A percentile compares a stretch with the other conserved stretches of the same genome.
These are phyloP conservation scores for Pongo pygmaeus DNA, from an alignment of 2,113 vertebrate genomes.

Conservation along the genomic window DNA sequence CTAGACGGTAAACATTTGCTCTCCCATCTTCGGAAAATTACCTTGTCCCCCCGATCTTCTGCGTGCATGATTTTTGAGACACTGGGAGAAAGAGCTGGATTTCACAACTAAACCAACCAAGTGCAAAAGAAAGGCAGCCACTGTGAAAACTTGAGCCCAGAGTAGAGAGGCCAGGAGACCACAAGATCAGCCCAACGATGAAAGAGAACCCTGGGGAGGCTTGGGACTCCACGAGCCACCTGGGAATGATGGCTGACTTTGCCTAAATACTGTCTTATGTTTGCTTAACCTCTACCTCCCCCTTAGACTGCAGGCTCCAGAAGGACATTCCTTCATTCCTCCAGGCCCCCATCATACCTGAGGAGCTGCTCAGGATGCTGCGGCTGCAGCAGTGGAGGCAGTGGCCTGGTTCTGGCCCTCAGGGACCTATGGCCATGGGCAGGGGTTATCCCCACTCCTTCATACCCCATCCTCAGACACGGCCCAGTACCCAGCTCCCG, in stretches of 20 bases:
- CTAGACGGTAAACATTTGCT: not conserved
- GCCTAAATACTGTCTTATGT: not conserved
- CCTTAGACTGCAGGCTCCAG: not conserved
- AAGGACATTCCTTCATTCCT: not conserved
- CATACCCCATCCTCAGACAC: fast-evolving
- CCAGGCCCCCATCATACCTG: not conserved
- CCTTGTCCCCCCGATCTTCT: no score
- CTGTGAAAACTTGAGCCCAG: not conserved
- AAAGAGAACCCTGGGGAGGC: not conserved
- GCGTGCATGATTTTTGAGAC: not conserved
- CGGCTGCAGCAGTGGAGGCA: no score
- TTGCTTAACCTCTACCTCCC: not conserved
- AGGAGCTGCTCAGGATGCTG: not conserved
- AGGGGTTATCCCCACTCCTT: not conserved
- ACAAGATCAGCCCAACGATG: not conserved
- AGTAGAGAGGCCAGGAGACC: not conserved
- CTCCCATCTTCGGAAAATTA: not conserved
- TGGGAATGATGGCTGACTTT: not conserved
- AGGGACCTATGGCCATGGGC: not conserved
- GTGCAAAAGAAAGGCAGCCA: not conserved
- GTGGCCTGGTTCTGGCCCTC: not conserved
- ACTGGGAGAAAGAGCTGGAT: not conserved
- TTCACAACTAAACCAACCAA: not conserved
- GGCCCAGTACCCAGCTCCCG: not conserved
- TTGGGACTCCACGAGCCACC: not conserved